Base-by-base conservation (phyloP, 2,797 vertebrate species). In the Sylvia borin region DNA sequence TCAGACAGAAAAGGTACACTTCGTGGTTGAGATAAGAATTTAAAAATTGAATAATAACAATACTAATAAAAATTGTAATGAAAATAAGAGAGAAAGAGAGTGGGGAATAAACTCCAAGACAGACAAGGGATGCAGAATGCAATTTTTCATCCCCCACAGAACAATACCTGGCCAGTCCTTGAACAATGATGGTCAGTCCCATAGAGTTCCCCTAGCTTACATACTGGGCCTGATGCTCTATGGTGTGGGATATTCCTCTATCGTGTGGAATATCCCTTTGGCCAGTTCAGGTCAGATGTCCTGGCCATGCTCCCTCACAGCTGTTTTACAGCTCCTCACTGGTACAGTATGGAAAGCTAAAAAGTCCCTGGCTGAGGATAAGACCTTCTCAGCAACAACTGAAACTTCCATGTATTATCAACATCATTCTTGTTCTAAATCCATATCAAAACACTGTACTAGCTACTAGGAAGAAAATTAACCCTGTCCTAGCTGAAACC, bases 141-240 rank as follows among this genome's bases (percentile, higher is more conserved):
- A 54, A 14, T 68, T 76, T 45, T n/a, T 47, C 16, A 25, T 16
- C 40, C 25, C 11, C 3, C 34, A 34, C 16, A 47, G 13, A 61
- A 45, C 0, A 0, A 53, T 47, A 16, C 9, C 11, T 5, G 26
- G 25, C 11, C 16, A 62, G 34, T 21, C 16, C 25, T n/a, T n/a
- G 16, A 47, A 8, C 8, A 25, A 25, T n/a, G 20, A 54, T 34
- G 29, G 31, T 16, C 47, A 54, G 19, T 51, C 18, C 20, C 29
- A 14, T 1, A 42, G 5, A 31, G 20, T 34, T 70, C 8, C 3
- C 47, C 34, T 25, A 62, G 31, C 8, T 62, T 18, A 34, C 10
- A 31, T 31, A 31, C 5, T 34, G n/a, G 11, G 4, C 4, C 6
- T 68, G 42, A 22, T 48, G 5, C 25, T 54, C 25, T 34, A 5